These are phyloP conservation scores for Allygus modestus DNA, from an alignment of 2,888 invertebrate genomes.

Conservation along the genomic window DNA sequence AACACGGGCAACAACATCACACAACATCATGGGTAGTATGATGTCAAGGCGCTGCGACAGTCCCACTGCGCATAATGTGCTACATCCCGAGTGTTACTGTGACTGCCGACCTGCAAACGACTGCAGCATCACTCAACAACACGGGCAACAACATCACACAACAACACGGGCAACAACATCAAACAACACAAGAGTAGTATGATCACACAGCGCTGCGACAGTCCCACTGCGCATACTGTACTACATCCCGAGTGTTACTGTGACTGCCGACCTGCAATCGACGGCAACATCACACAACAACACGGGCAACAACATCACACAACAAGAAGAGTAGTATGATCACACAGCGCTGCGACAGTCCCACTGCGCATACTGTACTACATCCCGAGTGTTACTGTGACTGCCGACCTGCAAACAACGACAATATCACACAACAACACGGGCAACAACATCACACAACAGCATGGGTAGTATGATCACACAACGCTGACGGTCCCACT, in stretches of 20 bases:
- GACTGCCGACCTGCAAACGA: slow-evolving; percentile 26
- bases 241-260: slow-evolving; percentile 69
- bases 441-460: slow-evolving; percentile 38
- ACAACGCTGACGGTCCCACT: slow-evolving; percentile 72
- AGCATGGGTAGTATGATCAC: slow-evolving; percentile 45
- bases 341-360: slow-evolving; percentile 72
- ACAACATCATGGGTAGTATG: slow-evolving; percentile 8
- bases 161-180: slow-evolving; percentile 18
- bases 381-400: slow-evolving; percentile 67
- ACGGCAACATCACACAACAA: slow-evolving; percentile 26
- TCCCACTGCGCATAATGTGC: slow-evolving; percentile 71
- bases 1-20: slow-evolving; percentile 27
- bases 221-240: slow-evolving; percentile 71
- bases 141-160: slow-evolving; percentile 39
- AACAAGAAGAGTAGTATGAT: slow-evolving; percentile 3
- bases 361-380: slow-evolving; percentile 71
- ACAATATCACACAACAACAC: too few relatives aligned
- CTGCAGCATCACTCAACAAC: too few relatives aligned
- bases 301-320: slow-evolving; percentile 26
- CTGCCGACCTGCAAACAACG: slow-evolving; percentile 36
- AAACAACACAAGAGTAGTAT: not conserved
- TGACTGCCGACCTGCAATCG: slow-evolving; percentile 15
- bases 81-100: slow-evolving; percentile 68
- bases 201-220: slow-evolving; percentile 72
- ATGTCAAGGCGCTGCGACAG: slow-evolving; percentile 71